These are phyloP conservation scores for Netelia inedita DNA, from an alignment of 2,888 invertebrate species.

Conservation along the genomic window DNA sequence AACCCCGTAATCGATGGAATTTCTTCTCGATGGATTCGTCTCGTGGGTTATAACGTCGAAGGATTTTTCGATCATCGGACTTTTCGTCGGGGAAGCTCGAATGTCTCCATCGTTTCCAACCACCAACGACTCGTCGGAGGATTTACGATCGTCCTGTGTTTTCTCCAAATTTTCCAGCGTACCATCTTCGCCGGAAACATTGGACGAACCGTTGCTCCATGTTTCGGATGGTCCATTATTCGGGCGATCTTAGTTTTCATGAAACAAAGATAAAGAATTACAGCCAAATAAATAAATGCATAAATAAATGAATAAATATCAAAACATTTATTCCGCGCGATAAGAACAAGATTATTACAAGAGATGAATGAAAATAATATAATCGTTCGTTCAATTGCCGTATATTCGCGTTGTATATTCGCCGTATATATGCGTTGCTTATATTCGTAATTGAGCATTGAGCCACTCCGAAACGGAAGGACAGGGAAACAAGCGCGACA, in stretches of 20 bases:
- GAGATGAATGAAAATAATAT: neutral
- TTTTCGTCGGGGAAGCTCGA: constrained; percentile 68
- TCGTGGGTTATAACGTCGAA: constrained; percentile 77
- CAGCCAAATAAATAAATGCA: neutral
- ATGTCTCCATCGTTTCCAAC: constrained; percentile 58
- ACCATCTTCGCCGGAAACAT: constrained; percentile 48
- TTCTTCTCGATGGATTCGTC: constrained; percentile 71
- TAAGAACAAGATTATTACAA: neutral
- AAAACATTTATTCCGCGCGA: neutral
- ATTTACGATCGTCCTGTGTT: constrained; percentile 44
- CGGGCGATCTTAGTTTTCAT: constrained; percentile 23
- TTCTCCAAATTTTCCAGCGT: constrained; percentile 40
- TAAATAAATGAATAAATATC: constrained; percentile 1
- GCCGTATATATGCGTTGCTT: constrained; percentile 40
- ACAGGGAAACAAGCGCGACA: constrained; percentile 37
- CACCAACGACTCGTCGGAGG: constrained; percentile 41
- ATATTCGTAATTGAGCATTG: constrained; percentile 18
- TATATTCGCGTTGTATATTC: no score
- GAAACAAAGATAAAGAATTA: neutral
- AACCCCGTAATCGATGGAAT: constrained; percentile 74
- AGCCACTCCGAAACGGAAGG: neutral
- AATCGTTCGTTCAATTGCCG: constrained; percentile 8
- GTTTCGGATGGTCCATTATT: constrained; percentile 59
- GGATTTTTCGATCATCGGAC: constrained; percentile 72
- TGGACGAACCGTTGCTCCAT: constrained; percentile 66